Base-by-base conservation (phyloP, 2,113 vertebrate genomes). In the Phaethornis superciliosus region DNA sequence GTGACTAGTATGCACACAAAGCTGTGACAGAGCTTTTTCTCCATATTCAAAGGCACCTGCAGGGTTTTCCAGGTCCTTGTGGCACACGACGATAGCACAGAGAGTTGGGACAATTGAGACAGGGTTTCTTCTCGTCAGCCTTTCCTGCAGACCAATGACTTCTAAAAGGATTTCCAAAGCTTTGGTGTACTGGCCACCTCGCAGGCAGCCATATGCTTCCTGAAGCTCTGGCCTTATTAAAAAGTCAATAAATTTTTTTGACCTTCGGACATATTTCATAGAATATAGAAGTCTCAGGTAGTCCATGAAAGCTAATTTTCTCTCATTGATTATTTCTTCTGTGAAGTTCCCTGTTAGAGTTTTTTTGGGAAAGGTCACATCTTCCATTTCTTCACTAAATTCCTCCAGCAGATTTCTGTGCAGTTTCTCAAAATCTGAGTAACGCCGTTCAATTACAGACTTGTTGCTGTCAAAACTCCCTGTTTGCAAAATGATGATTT, bases 341-440 rank as follows among this genome's bases (percentile, higher is more conserved):
- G 94, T 85, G 96, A 99, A 99, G 91, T 99, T 99, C 19, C 99
- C 97, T 0, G 97, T 97, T 60, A 99, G 87, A 20, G 78, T 89
- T 87, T 99, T 99, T 54, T 95, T 98, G 40, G 99, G 99, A 54
- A 99, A 98, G 42, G 65, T 51, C 35, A 99, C 86, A 10, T 99
- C 99, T 93, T 99, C 99, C 83, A 99, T 97, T 97, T 99, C 99
- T 63, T 99, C 99, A 0, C 89, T 63, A 76, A 99, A 99, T 52
- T 98, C 97, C 77, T 97, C 96, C 67, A 98, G 96, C 22, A 99
- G 98, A 62, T 88, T 92, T 28, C 97, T 98, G 90, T 99, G 99
- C 59, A 99, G 96, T 77, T 51, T 95, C 85, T 96, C 97, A 51
- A 99, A 99, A 97, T 99, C 98, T 0, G 98, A 99, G 20, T 99